Base-by-base conservation (phyloP, 2,888 invertebrate genomes). In the Tipula lateralis region DNA sequence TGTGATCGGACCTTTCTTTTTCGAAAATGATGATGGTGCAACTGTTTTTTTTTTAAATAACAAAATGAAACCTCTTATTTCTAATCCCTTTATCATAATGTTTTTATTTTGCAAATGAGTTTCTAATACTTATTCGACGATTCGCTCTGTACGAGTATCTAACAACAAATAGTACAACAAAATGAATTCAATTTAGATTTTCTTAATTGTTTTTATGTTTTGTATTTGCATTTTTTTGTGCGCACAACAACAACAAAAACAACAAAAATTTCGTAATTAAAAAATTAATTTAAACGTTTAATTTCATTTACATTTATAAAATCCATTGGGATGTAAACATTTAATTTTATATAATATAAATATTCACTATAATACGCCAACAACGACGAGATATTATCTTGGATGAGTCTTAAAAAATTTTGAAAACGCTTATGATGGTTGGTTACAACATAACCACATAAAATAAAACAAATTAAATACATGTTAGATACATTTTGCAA, bases 251-350 rank as follows among this genome's bases (percentile, higher is more conserved):
- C n/a, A n/a, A n/a, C 24, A 24, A 66, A 24, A 44, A 44, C n/a
- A 44, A 44, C 13, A 44, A 32, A 32, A 32, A 32, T 7, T 9
- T 50, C 24, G 24, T 66, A 66, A 66, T 66, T 66, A 66, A 66
- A 66, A 66, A 66, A 66, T 66, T 66, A 66, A 66, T 66, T 66
- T 66, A 66, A 66, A 66, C 66, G 24, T 66, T 66, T 66, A 66
- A 66, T 24, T 66, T 66, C 24, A 66, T 66, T 66, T 66, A 66
- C 19, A 66, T 66, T 66, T 66, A 19, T 24, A 9, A 66, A 66
- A 24, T 66, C 66, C 66, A 66, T 66, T 66, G 66, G 66, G 66
- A 66, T 66, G 66, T 24, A 66, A 66, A 24, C 24, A 24, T 66
- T 66, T 24, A 66, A 66, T 24, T 66, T 19, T 66, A 32, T 32